phyloP scores from a whole-genome alignment of 2,113 vertebrate genomes.

The Oreochromis tanganicae region DNA sequence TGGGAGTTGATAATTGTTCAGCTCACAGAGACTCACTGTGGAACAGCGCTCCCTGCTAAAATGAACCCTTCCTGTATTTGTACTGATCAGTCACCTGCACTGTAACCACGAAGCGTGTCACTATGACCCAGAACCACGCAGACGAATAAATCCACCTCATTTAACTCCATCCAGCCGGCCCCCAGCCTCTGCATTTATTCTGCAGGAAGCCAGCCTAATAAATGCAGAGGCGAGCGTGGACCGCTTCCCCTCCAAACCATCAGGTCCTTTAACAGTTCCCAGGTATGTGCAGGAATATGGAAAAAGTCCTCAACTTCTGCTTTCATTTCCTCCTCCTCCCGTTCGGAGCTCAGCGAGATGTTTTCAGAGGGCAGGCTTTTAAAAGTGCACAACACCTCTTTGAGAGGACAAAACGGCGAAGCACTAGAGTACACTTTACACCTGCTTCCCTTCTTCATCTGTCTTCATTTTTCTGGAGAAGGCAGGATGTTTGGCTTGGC shows the following conservation, averaged over 20 bases:
- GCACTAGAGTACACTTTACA: slow-evolving; percentile 57
- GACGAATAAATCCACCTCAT: background rate
- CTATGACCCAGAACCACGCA: background rate
- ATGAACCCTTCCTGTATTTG: background rate
- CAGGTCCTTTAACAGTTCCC: slow-evolving; percentile 13
- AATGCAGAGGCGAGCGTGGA: background rate
- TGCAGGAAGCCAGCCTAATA: background rate
- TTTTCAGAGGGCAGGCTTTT: background rate
- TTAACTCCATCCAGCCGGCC: background rate
- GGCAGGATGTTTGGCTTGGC: slow-evolving; percentile 78
- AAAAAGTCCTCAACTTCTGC: background rate
- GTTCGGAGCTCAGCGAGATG: background rate
- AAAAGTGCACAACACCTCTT: slow-evolving; percentile 34
- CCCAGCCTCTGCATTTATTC: background rate
- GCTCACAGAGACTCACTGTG: background rate
- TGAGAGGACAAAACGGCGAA: background rate
- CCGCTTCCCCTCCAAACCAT: background rate
- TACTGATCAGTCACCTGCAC: background rate
- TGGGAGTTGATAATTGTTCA: background rate
- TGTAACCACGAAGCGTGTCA: background rate
- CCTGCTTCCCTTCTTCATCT: slow-evolving; percentile 70
- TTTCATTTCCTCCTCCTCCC: background rate
- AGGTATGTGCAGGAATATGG: background rate
- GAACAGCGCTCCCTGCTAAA: background rate
- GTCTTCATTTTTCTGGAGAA: slow-evolving; percentile 64